Evolutionary conservation across 1,140 invertebrate genomes (phyloP).

Genomic region (Olivierus martensii): DNA sequence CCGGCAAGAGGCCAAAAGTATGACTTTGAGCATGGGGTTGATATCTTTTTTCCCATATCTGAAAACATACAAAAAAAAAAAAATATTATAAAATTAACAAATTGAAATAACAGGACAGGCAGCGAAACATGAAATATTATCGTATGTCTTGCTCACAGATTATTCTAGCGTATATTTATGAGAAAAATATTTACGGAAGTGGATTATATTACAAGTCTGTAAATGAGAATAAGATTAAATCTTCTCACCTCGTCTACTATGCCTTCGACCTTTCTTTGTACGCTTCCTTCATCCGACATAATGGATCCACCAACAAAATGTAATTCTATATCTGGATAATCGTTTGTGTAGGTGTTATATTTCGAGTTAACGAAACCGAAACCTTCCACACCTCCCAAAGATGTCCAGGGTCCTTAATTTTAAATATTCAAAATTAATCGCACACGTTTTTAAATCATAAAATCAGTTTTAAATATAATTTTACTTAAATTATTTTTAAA

Average conservation of each 20-base stretch:
- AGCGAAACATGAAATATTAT: too few species aligned
- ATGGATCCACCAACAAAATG: conserved; percentile 81
- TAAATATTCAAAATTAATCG: too few species aligned
- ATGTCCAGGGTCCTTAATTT: conserved; percentile 65
- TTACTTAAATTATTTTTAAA: too few species aligned
- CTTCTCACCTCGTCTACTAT: conserved; percentile 42
- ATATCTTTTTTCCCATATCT: conserved; percentile 21
- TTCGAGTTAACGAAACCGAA: conserved; percentile 74
- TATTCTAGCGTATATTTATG: too few species aligned
- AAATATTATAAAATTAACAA: too few species aligned
- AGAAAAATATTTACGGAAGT: too few species aligned
- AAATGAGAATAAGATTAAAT: neutral
- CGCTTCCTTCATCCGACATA: conserved; percentile 59
- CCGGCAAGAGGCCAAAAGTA: conserved; percentile 69
- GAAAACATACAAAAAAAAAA: neutral
- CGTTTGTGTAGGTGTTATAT: conserved; percentile 67
- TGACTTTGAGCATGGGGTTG: conserved; percentile 36
- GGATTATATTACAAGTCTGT: too few species aligned
- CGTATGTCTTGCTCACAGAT: too few species aligned
- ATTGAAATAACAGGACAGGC: too few species aligned
- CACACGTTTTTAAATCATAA: too few species aligned
- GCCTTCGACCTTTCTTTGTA: conserved; percentile 43
- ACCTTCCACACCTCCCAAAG: conserved; percentile 79
- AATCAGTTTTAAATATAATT: too few species aligned
- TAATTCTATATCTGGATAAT: conserved; percentile 81